Evolutionary conservation across 2,797 vertebrate species (phyloP).

Genomic region (Orientallactaga sibirica): DNA sequence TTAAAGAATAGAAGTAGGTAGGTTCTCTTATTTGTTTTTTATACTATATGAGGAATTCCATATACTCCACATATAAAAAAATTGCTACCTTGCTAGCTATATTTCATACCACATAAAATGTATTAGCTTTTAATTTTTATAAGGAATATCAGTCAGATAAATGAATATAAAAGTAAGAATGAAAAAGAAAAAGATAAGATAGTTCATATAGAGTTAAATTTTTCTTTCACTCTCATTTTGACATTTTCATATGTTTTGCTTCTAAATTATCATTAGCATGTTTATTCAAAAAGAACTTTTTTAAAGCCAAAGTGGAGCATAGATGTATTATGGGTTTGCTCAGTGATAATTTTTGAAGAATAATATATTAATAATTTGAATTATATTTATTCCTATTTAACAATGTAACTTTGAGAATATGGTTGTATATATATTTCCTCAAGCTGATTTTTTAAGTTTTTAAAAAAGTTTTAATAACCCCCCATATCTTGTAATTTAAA

Average conservation of each 20-base stretch:
- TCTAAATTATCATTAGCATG: conserved; percentile 4
- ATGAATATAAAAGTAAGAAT: conserved; percentile 46
- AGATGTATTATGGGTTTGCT: conserved; percentile 21
- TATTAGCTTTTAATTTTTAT: conserved; percentile 38
- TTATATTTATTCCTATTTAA: conserved; percentile 37
- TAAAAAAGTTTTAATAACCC: conserved; percentile 38
- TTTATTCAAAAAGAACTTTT: conserved; percentile 46
- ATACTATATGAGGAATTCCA: conserved; percentile 37
- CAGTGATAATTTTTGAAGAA: conserved; percentile 23
- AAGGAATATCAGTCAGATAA: conserved; percentile 42
- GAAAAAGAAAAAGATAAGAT: conserved; percentile 42
- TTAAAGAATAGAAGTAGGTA: conserved; percentile 50
- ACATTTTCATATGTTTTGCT: conserved; percentile 50
- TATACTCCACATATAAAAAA: conserved; percentile 45
- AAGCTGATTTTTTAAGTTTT: conserved; percentile 1
- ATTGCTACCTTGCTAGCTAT: conserved; percentile 52
- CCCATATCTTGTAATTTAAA: conserved; percentile 49
- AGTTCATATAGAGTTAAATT: neutral
- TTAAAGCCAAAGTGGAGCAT: conserved; percentile 27
- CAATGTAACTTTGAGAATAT: conserved; percentile 27
- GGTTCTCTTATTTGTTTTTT: conserved; percentile 46
- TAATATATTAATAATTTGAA: conserved; percentile 45
- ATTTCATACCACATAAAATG: conserved; percentile 55
- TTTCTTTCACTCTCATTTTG: neutral
- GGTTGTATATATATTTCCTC: conserved; percentile 57